Percentiles rank a stretch among this genome's conserved stretches.
phyloP scores from a whole-genome alignment of 1,140 invertebrate genomes.

The Elymnias hypermnestra region DNA sequence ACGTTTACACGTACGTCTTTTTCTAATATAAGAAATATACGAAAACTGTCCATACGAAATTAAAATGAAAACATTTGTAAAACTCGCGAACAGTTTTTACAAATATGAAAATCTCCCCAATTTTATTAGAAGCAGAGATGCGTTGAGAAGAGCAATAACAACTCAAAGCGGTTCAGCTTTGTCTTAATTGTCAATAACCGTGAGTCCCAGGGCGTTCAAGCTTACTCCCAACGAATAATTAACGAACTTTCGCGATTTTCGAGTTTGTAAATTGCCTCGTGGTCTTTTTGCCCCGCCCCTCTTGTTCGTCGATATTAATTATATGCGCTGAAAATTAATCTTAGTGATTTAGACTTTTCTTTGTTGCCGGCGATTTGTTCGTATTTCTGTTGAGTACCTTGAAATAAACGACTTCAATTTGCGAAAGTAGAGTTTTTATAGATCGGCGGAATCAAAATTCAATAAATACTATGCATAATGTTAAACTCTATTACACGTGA shows the following conservation, averaged over 20 bases:
- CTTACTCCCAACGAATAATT: conserved; percentile 62
- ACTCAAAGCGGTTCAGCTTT: conserved; percentile 51
- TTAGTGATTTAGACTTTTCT: conserved; percentile 57
- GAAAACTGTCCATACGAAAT: too few species aligned
- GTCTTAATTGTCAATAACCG: conserved; percentile 73
- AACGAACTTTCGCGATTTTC: conserved; percentile 74
- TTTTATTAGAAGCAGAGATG: neutral
- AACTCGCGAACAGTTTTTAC: too few species aligned
- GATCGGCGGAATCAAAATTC: too few species aligned
- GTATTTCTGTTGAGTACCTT: neutral
- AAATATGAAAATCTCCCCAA: too few species aligned
- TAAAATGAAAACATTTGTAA: too few species aligned
- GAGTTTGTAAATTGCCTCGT: conserved; percentile 74
- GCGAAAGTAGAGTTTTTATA: neutral
- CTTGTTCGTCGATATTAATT: conserved; percentile 67
- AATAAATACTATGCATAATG: too few species aligned
- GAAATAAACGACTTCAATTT: neutral
- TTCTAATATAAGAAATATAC: too few species aligned
- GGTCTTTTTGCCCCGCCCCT: conserved; percentile 62
- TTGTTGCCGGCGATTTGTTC: conserved; percentile 23
- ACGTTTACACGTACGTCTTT: too few species aligned
- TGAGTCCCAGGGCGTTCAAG: conserved; percentile 49
- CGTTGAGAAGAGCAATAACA: conserved; percentile 46
- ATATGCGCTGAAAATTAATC: conserved; percentile 68
- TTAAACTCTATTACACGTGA: too few species aligned